Percentiles rank a stretch among this genome's conserved stretches.
Evolutionary conservation across 2,888 invertebrate species (phyloP).

Genomic region (Drosophila nr. fundita): DNA sequence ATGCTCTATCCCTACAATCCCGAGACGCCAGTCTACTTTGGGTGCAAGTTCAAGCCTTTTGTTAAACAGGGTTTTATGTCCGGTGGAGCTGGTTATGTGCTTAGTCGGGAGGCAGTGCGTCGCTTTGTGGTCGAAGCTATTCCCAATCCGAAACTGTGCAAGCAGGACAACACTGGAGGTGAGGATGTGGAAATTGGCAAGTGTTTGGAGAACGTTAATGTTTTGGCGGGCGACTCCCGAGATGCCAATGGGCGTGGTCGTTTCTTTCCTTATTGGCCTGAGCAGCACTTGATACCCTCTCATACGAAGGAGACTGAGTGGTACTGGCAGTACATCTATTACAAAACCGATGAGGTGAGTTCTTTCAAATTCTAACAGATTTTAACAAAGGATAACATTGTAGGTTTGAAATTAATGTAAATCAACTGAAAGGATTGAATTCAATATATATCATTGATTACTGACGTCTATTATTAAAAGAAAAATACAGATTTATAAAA

Average conservation of each 20-base stretch:
- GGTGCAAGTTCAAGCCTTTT: slow-evolving; percentile 17
- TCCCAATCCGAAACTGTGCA: slow-evolving; percentile 2
- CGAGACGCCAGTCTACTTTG: slow-evolving; percentile 18
- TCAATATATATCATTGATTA: too few species aligned
- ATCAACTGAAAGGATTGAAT: neutral
- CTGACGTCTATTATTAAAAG: neutral
- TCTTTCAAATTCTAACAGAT: neutral
- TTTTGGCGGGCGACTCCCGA: slow-evolving; percentile 94
- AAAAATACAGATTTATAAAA: too few species aligned
- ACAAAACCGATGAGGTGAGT: slow-evolving; percentile 90
- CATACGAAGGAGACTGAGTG: slow-evolving; percentile 91
- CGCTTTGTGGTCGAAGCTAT: slow-evolving; percentile 19
- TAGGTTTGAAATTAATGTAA: too few species aligned
- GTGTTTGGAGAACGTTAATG: slow-evolving; percentile 92
- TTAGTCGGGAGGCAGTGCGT: slow-evolving; percentile 19
- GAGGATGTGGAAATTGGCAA: slow-evolving; percentile 86
- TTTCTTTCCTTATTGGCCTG: slow-evolving; percentile 97
- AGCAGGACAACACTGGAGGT: rapidly evolving
- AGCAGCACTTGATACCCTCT: slow-evolving; percentile 92
- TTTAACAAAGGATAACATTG: neutral
- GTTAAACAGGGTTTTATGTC: slow-evolving; percentile 32
- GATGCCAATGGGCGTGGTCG: slow-evolving; percentile 93
- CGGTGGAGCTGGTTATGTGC: slow-evolving; percentile 25
- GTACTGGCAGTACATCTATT: slow-evolving; percentile 98
- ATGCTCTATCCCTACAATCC: slow-evolving; percentile 23